phyloP scores from a whole-genome alignment of 2,113 vertebrate genomes.

The Piaya cayana region DNA sequence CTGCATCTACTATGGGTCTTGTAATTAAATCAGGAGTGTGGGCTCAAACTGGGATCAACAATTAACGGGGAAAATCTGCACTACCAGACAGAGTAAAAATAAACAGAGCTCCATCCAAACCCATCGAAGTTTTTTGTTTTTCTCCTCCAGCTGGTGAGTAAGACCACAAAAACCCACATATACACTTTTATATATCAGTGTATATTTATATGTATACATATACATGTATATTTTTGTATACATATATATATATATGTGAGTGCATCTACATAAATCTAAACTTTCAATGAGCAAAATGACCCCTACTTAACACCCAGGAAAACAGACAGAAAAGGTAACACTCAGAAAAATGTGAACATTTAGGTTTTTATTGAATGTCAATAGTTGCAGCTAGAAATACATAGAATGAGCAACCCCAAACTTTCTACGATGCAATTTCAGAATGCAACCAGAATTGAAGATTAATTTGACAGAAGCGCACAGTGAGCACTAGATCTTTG shows the following conservation, averaged over 20 bases:
- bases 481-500: background rate
- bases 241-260: background rate
- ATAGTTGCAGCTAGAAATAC: conserved; percentile 1
- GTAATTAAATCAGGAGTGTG: background rate
- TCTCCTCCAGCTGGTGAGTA: background rate
- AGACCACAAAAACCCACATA: background rate
- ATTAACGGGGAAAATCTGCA: background rate
- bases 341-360: background rate
- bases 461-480: background rate
- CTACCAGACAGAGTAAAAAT: conserved; percentile 47
- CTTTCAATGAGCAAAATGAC: background rate
- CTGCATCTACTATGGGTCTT: background rate
- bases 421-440: background rate
- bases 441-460: background rate
- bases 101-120: conserved; percentile 16
- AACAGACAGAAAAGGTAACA: background rate
- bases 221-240: background rate
- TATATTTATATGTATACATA: background rate
- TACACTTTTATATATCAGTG: background rate
- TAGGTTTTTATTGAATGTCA: background rate
- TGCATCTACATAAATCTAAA: background rate
- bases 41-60: background rate
- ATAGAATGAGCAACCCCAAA: background rate
- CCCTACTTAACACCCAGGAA: background rate
- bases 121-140: background rate